phyloP scores from a whole-genome alignment of 1,140 invertebrate genomes.

The Nylanderia fulva region DNA sequence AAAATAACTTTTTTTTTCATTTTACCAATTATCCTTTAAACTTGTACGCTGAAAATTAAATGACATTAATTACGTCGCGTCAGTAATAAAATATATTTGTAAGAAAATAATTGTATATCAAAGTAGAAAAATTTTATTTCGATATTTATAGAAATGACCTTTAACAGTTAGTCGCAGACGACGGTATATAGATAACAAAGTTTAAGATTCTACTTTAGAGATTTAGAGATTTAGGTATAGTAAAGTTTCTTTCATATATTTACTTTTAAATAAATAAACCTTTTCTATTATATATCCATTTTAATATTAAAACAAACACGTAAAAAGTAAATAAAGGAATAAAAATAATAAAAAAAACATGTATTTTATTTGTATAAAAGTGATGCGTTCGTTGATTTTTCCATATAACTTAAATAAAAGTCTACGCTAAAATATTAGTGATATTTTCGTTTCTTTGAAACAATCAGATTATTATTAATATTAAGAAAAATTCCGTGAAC shows the following conservation, averaged over 20 bases:
- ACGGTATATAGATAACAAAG: too few species aligned
- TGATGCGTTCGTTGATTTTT: not conserved
- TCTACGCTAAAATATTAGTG: too few species aligned
- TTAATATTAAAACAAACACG: not conserved
- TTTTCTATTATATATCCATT: not conserved
- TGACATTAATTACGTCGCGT: too few species aligned
- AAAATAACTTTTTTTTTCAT: not conserved
- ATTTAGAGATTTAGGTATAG: not conserved
- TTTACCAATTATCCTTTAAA: not conserved
- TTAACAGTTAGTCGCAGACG: too few species aligned
- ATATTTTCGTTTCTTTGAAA: not conserved
- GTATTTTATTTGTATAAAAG: not conserved
- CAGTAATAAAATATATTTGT: too few species aligned
- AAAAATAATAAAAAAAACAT: not conserved
- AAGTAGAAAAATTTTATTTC: too few species aligned
- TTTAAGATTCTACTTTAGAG: not conserved
- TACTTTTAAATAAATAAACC: not conserved
- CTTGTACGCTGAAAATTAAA: not conserved
- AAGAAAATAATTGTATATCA: too few species aligned
- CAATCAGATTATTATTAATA: conserved; percentile 1
- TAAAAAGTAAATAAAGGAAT: not conserved
- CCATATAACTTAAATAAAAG: not conserved
- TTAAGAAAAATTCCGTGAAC: not conserved
- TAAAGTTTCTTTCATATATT: not conserved
- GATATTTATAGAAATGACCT: too few species aligned